phyloP scores from a whole-genome alignment of 2,797 vertebrate species.

The Echeneis naucrates region DNA sequence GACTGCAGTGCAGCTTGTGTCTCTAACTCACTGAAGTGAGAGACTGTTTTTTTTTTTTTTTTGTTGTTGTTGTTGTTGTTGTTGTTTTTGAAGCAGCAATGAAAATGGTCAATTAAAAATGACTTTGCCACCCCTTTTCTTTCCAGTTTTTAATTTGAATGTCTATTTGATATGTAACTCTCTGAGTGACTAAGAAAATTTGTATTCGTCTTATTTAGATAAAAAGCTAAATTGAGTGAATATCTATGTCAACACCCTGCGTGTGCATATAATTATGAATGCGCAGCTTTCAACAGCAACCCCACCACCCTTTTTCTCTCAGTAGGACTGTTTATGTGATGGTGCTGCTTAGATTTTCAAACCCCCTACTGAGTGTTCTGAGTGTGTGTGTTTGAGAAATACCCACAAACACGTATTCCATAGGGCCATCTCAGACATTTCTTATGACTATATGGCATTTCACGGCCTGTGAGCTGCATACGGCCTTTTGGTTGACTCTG shows the following conservation, averaged over 20 bases:
- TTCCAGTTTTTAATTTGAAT: slow-evolving; percentile 11
- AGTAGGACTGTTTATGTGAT: slow-evolving; percentile 42
- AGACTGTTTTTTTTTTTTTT: slow-evolving; percentile 7
- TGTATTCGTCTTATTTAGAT: slow-evolving; percentile 37
- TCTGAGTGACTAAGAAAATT: slow-evolving; percentile 12
- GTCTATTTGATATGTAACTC: slow-evolving; percentile 29
- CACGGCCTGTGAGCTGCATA: no score
- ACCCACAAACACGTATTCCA: slow-evolving; percentile 37
- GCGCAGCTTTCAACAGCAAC: slow-evolving; percentile 29
- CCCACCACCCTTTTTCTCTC: slow-evolving; percentile 10
- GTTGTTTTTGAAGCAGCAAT: slow-evolving; percentile 13
- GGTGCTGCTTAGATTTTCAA: slow-evolving; percentile 39
- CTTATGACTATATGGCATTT: slow-evolving; percentile 35
- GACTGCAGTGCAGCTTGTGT: slow-evolving; percentile 11
- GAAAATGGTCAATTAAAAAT: slow-evolving; percentile 34
- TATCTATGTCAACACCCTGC: slow-evolving; percentile 30
- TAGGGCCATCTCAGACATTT: slow-evolving; percentile 29
- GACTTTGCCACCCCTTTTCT: slow-evolving; percentile 11
- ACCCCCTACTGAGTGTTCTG: slow-evolving; percentile 44
- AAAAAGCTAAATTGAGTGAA: slow-evolving; percentile 31
- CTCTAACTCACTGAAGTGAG: slow-evolving; percentile 14
- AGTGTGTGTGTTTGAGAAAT: slow-evolving; percentile 45
- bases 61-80: no score
- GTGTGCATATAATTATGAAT: slow-evolving; percentile 37
- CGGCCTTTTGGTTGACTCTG: no score